A percentile compares a stretch with the other conserved stretches of the same genome.
Conservation (phyloP, 2,797 vertebrate genomes). For the Champsocephalus esox region DNA sequence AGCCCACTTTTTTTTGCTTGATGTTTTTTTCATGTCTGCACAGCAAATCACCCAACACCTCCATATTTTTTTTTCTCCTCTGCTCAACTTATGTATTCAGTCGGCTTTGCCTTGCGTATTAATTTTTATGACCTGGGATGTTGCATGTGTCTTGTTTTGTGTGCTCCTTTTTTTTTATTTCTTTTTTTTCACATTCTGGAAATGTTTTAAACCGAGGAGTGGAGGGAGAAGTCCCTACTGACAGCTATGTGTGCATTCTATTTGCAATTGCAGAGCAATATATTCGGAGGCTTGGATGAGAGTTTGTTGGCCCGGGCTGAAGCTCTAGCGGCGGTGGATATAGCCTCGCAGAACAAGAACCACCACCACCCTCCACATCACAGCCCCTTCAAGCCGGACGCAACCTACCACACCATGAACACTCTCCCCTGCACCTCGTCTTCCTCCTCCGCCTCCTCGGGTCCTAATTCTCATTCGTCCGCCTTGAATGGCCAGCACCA, state of each 20-base stretch:
- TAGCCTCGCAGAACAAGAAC: slow-evolving; percentile 98
- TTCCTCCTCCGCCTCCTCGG: slow-evolving; percentile 92
- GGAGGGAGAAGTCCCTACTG: slow-evolving; percentile 91
- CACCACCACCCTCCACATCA: slow-evolving; percentile 97
- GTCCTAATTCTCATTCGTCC: slow-evolving; percentile 92
- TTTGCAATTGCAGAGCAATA: slow-evolving; percentile 99
- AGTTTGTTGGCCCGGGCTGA: slow-evolving; percentile 99
- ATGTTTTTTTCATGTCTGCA: slow-evolving; percentile 97
- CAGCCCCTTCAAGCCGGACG: slow-evolving; percentile 99
- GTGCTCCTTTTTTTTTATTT: slow-evolving; percentile 83
- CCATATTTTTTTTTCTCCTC: slow-evolving; percentile 83
- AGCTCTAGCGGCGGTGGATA: slow-evolving; percentile 99
- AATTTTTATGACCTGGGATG: slow-evolving; percentile 98
- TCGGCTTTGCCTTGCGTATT: slow-evolving; percentile 91
- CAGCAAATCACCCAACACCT: slow-evolving; percentile 96
- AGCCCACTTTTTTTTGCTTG: slow-evolving; percentile 90
- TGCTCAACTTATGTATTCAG: slow-evolving; percentile 92
- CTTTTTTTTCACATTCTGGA: slow-evolving; percentile 87
- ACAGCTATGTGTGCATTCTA: slow-evolving; percentile 99
- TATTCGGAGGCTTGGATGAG: slow-evolving; percentile 99
- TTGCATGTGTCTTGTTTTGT: slow-evolving; percentile 90
- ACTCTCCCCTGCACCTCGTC: slow-evolving; percentile 95
- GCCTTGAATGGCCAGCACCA: slow-evolving; percentile 87
- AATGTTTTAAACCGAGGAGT: slow-evolving; percentile 91
- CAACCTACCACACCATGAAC: slow-evolving; percentile 99